Evolutionary conservation across 2,888 invertebrate genomes (phyloP), one percentile per base, ranked within the genome.

Genomic region (Hirtodrosophila histrioides): DNA sequence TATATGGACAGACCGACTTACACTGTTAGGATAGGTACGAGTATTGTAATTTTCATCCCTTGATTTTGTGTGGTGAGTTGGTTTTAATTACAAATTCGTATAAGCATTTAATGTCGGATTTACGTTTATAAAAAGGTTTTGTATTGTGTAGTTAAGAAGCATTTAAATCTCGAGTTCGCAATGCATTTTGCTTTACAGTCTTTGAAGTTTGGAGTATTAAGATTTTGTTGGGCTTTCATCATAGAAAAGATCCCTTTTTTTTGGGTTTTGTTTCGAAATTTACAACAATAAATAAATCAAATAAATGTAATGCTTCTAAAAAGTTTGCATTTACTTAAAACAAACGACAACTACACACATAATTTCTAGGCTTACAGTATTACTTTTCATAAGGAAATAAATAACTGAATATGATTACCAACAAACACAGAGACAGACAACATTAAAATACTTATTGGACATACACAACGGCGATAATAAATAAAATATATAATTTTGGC

Each of bases 41-140:
- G 6, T 44, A 31, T 50, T 23, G 35, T 10, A 12, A 64, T 50
- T 43, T 61, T 53, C 40, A 44, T 36, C 57, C 58, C 45, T 55
- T 10, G 72, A 91, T 91, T 91, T 91, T 91, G 91, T 91, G 91
- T 91, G 91, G 90, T 91, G 91, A 91, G 91, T 91, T 90, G 61
- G 67, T 68, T 65, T 62, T 44, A 56, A 55, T 58, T 48, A 11
- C 6, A 48, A 51, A 75, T 36, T 44, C 24, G 39, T 50, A 49
- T 36, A 49, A 31, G 23, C n/a, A 61, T 41, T 17, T 37, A 24
- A 24, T 29, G 17, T 17, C 1, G 17, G 17, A 17, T 17, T 17
- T 17, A 17, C 17, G 17, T 17, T 17, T 17, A 17, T 17, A 17
- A 17, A 17, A 17, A 17, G 1, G 17, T 2, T 17, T 17, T 17